These are phyloP conservation scores for Aleiodes alternator DNA, from an alignment of 2,888 invertebrate species.

Conservation along the genomic window DNA sequence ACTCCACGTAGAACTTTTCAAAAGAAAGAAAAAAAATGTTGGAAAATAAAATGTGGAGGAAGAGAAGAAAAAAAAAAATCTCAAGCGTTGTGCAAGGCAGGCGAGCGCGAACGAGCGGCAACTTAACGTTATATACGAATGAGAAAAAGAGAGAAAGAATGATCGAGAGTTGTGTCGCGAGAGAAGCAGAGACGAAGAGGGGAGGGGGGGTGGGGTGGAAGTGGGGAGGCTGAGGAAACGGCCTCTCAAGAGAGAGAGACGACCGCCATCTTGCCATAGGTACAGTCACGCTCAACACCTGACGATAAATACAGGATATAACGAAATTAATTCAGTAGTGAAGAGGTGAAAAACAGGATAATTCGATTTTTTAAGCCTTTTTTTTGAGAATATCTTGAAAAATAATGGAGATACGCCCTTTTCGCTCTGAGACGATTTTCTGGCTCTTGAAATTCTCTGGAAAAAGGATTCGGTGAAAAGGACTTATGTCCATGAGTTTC, in stretches of 20 bases:
- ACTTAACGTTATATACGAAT: conserved; percentile 45
- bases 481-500: too few species aligned
- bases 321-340: conserved; percentile 7
- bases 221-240: conserved; percentile 66
- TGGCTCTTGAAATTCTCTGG: too few species aligned
- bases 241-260: conserved; percentile 67
- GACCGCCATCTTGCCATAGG: conserved; percentile 73
- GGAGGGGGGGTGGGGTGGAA: conserved; percentile 32
- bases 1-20: conserved; percentile 1
- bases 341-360: too few species aligned
- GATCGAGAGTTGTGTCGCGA: conserved; percentile 59
- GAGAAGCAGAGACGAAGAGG: conserved; percentile 4
- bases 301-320: conserved; percentile 27
- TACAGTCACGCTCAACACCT: conserved; percentile 69
- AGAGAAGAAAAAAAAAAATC: conserved; percentile 60
- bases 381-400: too few species aligned
- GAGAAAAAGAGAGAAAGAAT: conserved; percentile 50
- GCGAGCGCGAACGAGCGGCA: conserved; percentile 56
- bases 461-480: too few species aligned
- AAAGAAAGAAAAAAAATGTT: not conserved
- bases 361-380: too few species aligned
- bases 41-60: conserved; percentile 56
- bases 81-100: conserved; percentile 63
- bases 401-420: too few species aligned
- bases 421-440: too few species aligned